Base-by-base conservation (phyloP, 2,797 vertebrate genomes). In the Cyprinodon diabolis region DNA sequence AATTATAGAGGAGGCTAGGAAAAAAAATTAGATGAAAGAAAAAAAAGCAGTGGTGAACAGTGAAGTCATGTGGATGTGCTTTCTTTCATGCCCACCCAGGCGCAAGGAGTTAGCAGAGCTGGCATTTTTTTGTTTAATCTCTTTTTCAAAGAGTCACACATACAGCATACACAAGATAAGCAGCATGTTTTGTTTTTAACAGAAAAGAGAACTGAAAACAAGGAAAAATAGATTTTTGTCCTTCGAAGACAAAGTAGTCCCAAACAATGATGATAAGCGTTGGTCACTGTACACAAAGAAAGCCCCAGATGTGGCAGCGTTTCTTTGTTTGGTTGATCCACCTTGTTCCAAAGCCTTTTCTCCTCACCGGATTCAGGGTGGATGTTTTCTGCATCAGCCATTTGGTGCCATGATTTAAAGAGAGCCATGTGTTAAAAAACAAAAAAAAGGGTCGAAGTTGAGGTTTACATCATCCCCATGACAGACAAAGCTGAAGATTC, bases 121-220 rank as follows among this genome's bases (percentile, higher is more conserved):
- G 86, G 78, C 84, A 70, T 85, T 78, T 82, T 69, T 88, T 79
- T 70, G 62, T 87, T 78, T 63, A 72, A 87, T 72, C 79, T 87
- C 84, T 81, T 79, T 75, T 66, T 83, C 80, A 71, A 65, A 84
- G 75, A 90, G 89, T 91, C 90, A 89, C 88, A 91, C 75, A 71
- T 91, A 93, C 91, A 92, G 91, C 93, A 91, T 88, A 91, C 91
- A 93, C 78, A 66, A 93, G 90, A 92, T 87, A 94, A 95, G 94
- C 94, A 95, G 94, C 94, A 95, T 92, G 93, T 94, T 94, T 94
- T 92, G 93, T 94, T 94, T 91, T 65, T 56, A 85, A 93, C 90
- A 87, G 81, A 86, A 89, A 88, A 81, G 58, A 57, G 83, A 79
- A 55, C 21, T 60, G 11, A 56, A 66, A 56, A 17, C 71, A 57